phyloP scores from a whole-genome alignment of 2,797 vertebrate genomes.

The Cercopithecus petaurista region DNA sequence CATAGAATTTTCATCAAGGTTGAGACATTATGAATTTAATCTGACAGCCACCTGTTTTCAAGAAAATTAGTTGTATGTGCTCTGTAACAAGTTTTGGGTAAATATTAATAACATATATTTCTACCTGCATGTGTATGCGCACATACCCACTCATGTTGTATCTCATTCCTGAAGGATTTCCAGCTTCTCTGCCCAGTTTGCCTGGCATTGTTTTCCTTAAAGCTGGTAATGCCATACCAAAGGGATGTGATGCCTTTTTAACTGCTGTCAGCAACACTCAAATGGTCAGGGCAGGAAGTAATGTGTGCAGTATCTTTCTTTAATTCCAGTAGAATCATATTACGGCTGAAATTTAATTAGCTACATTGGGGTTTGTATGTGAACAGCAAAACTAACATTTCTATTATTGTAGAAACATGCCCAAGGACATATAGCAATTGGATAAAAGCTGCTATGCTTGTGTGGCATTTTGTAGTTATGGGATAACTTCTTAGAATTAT shows the following conservation, averaged over 20 bases:
- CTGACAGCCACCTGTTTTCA: neutral
- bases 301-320: neutral
- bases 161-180: neutral
- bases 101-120: neutral
- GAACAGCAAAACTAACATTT: neutral
- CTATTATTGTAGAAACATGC: neutral
- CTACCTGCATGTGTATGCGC: neutral
- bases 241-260: neutral
- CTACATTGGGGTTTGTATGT: neutral
- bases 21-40: neutral
- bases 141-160: too few species aligned
- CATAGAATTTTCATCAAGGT: neutral
- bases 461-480: neutral
- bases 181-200: neutral
- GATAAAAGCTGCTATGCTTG: neutral
- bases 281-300: neutral
- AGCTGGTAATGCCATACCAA: neutral
- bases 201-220: neutral
- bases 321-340: neutral
- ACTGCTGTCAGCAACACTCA: neutral
- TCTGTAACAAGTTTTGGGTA: neutral
- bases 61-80: neutral
- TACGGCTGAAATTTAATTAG: conserved; percentile 25
- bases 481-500: neutral
- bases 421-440: neutral